Base-by-base conservation (phyloP, 2,888 invertebrate species). In the Troilus luridus region DNA sequence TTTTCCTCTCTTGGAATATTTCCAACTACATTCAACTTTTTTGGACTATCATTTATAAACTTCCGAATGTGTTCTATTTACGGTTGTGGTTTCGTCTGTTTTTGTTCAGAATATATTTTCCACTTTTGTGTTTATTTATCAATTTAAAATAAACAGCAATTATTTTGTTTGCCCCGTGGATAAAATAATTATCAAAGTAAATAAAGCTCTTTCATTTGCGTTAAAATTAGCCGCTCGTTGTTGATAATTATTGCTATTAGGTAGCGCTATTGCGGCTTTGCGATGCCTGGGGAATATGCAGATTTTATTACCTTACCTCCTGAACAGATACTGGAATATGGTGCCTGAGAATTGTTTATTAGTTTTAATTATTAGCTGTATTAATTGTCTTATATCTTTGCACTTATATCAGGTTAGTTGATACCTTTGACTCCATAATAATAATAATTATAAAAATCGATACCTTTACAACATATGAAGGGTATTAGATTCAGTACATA, bases 1-100 rank as follows among this genome's bases (percentile, higher is more conserved):
- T 72, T 72, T 27, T 27, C 72, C 27, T 72, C 72, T 27, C 72
- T 72, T 72, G 72, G 72, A 72, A 12, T 27, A 27, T 14, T 72
- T 72, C 72, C 72, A 72, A 72, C 72, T 27, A 72, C 72, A 24
- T 72, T 72, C 11, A 27, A 72, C 72, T 72, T 72, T 72, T 72
- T 72, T 24, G 72, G 14, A 27, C n/a, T 24, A 67, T 72, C 72
- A 14, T 72, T 72, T 27, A 72, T 27, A 27, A 12, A 24, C 72
- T 27, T 72, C 27, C 27, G 14, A 24, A 24, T 72, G 72, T 14
- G 6, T 72, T 27, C 24, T 10, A 11, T 27, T 72, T 72, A 27
- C 27, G 27, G 27, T 12, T 5, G 5, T 27, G 24, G n/a, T 24
- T 72, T 72, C 27, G 14, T 72, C 72, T 72, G 24, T 72, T 27